Evolutionary conservation across 2,888 invertebrate species (phyloP), one percentile per base, ranked within the genome.

Genomic region (Pyrgus malvae): DNA sequence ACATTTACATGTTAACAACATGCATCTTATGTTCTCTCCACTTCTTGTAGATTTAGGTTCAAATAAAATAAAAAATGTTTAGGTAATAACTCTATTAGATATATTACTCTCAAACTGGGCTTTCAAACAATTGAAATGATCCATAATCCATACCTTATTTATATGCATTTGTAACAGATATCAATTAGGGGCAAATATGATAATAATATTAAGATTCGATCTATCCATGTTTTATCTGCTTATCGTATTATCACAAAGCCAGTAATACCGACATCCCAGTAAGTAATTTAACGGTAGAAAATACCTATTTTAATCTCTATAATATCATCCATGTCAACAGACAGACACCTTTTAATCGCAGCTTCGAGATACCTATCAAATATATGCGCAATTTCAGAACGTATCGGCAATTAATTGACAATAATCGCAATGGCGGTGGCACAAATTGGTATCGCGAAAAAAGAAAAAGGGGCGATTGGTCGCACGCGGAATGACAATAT

Each of bases 401-500:
- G 16, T 2, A 37, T 25, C 16, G 25, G 35, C 35, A 23, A 14
- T n/a, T 14, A 16, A n/a, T 9, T 19, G 44, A 37, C 37, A 37
- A 25, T 27, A 51, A 44, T 44, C 37, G 37, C 27, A 12, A 44
- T 19, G 37, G 37, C 48, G 37, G 37, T 37, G 48, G 48, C 48
- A 48, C 37, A 48, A 48, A 48, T 48, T 48, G 48, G n/a, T 31
- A 45, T 46, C 45, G 23, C 27, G 41, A 41, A 49, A 50, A 46
- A 12, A 40, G 46, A 54, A 29, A 54, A 45, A 40, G 33, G 21
- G 21, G 11, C 45, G 46, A 54, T 45, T 46, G 46, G 27, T 54
- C 54, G 40, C 53, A 45, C 57, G 55, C 53, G 53, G 55, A 61
- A 64, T 55, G 64, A 61, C 62, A 67, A 61, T 65, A 64, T 69